These are phyloP conservation scores for Archips xylosteana DNA, from an alignment of 2,888 invertebrate species.

Conservation along the genomic window DNA sequence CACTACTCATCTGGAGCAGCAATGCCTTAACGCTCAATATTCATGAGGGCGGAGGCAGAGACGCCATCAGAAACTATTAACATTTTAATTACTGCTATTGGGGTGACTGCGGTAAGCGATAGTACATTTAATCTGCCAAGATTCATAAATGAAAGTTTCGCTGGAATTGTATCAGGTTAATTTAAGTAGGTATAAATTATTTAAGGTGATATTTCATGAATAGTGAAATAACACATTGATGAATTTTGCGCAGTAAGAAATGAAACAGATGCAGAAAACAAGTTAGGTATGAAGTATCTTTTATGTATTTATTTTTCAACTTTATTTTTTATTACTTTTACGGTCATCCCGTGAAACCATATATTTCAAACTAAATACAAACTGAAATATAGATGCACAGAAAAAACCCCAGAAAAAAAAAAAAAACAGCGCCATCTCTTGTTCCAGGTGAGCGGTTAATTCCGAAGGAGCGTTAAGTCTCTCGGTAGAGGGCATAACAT, in stretches of 20 bases:
- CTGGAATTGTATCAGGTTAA: background rate
- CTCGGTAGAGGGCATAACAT: too few species aligned
- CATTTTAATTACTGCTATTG: slow-evolving; percentile 56
- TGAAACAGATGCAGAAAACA: background rate
- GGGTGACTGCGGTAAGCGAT: slow-evolving; percentile 38
- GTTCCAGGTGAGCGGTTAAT: too few species aligned
- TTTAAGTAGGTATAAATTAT: background rate
- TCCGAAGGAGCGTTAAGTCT: too few species aligned
- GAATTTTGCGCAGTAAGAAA: background rate
- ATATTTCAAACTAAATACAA: too few species aligned
- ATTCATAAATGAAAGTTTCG: slow-evolving; percentile 18
- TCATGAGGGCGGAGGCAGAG: slow-evolving; percentile 37
- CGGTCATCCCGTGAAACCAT: too few species aligned
- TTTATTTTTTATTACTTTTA: too few species aligned
- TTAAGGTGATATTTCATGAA: background rate
- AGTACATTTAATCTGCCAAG: slow-evolving; percentile 26
- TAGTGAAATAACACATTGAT: background rate
- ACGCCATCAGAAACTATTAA: slow-evolving; percentile 52
- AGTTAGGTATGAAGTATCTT: too few species aligned
- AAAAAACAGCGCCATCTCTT: too few species aligned
- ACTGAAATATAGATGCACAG: too few species aligned
- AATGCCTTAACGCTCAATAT: slow-evolving; percentile 37
- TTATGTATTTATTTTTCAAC: too few species aligned
- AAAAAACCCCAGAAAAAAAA: too few species aligned
- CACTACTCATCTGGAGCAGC: slow-evolving; percentile 20